Base-by-base conservation (phyloP, 2,113 vertebrate genomes). In the Myxocyprinus asiaticus region DNA sequence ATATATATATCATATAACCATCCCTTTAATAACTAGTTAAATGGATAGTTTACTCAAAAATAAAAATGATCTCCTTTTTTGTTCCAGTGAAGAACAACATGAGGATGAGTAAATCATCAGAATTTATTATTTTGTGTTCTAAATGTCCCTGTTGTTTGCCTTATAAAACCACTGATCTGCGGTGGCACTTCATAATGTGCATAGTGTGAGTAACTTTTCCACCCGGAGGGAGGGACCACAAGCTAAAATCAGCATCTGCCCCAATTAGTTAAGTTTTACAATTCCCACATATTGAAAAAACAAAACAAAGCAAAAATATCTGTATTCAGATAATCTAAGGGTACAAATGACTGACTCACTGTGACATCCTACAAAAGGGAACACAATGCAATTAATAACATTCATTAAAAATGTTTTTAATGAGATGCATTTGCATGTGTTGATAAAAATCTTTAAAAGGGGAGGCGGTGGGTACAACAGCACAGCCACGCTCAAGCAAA, bases 401-500 rank as follows among this genome's bases (percentile, higher is more conserved):
- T 71, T 56, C 22, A 51, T 50, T 61, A 50, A 68, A 63, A 62
- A 62, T 50, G 47, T n/a, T 63, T 43, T 70, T n/a, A 55, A 70
- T 55, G 77, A 79, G 67, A 62, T 1, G 14, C 58, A 63, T 53
- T 61, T 71, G 58, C 5, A 61, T 80, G 86, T 88, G 90, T 88
- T 89, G 90, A 90, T 91, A 90, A 83, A 76, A 84, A 86, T 87
- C 89, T 90, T 48, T 62, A 82, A 76, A 83, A 82, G 81, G 73
- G 74, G 55, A 67, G 81, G 58, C 7, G 0, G 74, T 53, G 53
- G 78, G 78, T 48, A 33, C 17, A 53, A 33, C 55, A 76, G 55
- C 22, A 50, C 17, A 67, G 33, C 48, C 12, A 55, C 44, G 53
- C 63, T 56, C 9, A 68, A 79, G 56, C 58, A 70, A 79, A 79